Evolutionary conservation across 2,888 invertebrate genomes (phyloP).

Genomic region (Pimpla rufipes): DNA sequence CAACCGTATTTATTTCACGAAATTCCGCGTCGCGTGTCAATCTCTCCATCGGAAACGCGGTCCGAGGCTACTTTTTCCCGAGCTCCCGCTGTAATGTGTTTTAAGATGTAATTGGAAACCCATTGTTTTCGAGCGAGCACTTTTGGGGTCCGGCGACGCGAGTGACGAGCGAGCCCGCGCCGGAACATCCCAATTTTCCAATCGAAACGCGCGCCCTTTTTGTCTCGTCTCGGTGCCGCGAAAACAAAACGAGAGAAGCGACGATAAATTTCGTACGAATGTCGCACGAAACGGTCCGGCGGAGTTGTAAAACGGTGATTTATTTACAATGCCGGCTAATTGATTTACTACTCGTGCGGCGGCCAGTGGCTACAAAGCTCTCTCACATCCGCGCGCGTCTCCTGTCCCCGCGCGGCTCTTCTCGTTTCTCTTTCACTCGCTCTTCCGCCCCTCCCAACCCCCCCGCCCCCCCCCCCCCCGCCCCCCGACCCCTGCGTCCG

Average conservation of each 20-base stretch:
- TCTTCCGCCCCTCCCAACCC: constrained; percentile 45
- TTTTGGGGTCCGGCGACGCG: not conserved
- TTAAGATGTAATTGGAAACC: constrained; percentile 23
- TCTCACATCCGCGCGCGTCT: constrained; percentile 73
- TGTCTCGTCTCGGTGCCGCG: constrained; percentile 47
- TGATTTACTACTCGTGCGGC: constrained; percentile 83
- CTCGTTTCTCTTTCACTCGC: constrained; percentile 57
- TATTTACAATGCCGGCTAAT: constrained; percentile 84
- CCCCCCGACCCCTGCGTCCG: constrained; percentile 1
- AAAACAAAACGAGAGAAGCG: constrained; percentile 77
- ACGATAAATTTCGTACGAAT: constrained; percentile 83
- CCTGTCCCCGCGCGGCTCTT: constrained; percentile 54
- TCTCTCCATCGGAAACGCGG: too few species aligned
- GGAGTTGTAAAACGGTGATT: constrained; percentile 84
- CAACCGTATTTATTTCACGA: not conserved
- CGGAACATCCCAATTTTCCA: constrained; percentile 38
- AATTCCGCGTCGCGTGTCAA: too few species aligned
- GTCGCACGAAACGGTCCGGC: constrained; percentile 79
- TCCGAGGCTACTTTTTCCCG: not conserved
- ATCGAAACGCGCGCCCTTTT: constrained; percentile 49
- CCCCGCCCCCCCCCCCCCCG: constrained; percentile 10
- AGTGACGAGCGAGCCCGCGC: not conserved
- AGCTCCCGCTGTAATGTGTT: not conserved
- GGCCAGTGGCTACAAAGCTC: constrained; percentile 69
- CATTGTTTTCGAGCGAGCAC: constrained; percentile 8